These are phyloP conservation scores for Rhingia rostrata DNA, from an alignment of 2,888 invertebrate species.

Conservation along the genomic window DNA sequence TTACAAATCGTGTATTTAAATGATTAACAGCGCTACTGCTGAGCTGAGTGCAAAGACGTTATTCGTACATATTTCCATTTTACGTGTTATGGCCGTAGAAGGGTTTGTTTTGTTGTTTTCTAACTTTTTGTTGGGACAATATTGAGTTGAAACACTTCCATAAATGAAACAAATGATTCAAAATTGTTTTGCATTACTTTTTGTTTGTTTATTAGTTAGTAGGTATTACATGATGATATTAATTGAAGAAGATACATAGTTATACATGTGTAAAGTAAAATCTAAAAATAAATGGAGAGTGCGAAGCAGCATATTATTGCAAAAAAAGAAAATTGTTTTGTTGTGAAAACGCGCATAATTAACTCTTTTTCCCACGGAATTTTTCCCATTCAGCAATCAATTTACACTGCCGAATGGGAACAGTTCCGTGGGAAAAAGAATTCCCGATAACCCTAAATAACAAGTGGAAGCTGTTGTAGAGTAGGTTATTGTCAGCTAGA, in stretches of 20 bases:
- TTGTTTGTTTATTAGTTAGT: slow-evolving; percentile 19
- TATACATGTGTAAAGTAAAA: slow-evolving; percentile 40
- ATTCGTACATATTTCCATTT: too few species aligned
- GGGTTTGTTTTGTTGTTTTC: slow-evolving; percentile 1
- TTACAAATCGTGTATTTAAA: slow-evolving; percentile 34
- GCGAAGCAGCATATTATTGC: slow-evolving; percentile 31
- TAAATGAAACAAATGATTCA: background rate
- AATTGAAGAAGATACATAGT: slow-evolving; percentile 14
- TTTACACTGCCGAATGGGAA: too few species aligned
- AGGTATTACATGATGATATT: slow-evolving; percentile 37
- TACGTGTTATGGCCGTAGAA: background rate
- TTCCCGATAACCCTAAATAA: too few species aligned
- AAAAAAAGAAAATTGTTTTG: slow-evolving; percentile 18
- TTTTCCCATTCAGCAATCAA: too few species aligned
- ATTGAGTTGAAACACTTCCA: background rate
- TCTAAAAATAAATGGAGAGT: slow-evolving; percentile 58
- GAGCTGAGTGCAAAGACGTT: background rate
- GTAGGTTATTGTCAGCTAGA: too few species aligned
- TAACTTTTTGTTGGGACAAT: slow-evolving; percentile 6
- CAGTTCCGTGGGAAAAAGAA: too few species aligned
- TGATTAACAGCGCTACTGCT: background rate
- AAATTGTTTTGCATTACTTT: slow-evolving; percentile 1
- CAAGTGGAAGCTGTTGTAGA: too few species aligned
- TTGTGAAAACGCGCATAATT: background rate
- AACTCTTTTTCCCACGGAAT: too few species aligned